phyloP scores from a whole-genome alignment of 2,797 vertebrate genomes.

The Anas bernieri region DNA sequence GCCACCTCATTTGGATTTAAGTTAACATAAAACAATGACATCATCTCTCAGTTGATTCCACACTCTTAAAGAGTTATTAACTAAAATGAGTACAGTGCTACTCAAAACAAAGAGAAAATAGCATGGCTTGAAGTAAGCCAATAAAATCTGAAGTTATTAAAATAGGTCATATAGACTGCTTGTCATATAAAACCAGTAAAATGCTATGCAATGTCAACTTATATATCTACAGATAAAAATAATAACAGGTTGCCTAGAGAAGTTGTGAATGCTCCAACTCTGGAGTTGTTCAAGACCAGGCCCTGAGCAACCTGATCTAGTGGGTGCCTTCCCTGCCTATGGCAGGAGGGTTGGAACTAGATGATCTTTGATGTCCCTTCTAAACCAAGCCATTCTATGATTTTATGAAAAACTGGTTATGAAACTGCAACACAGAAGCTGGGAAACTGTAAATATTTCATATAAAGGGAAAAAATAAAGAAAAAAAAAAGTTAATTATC shows the following conservation, averaged over 20 bases:
- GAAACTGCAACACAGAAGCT: not conserved
- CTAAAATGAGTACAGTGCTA: not conserved
- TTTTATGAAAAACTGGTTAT: too few relatives aligned
- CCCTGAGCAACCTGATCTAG: too few relatives aligned
- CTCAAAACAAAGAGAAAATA: not conserved
- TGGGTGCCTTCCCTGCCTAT: too few relatives aligned
- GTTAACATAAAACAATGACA: not conserved
- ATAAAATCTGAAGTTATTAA: not conserved
- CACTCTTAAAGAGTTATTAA: not conserved
- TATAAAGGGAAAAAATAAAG: not conserved
- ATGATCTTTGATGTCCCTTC: too few relatives aligned
- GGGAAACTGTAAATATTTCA: not conserved
- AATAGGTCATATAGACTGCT: fast-evolving
- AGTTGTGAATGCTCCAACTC: too few relatives aligned
- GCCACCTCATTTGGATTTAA: not conserved
- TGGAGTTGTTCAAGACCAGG: too few relatives aligned
- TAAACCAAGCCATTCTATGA: too few relatives aligned
- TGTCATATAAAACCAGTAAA: not conserved
- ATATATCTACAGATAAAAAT: not conserved
- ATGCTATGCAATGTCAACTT: not conserved
- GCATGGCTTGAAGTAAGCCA: not conserved
- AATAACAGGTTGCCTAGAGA: too few relatives aligned
- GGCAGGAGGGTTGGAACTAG: too few relatives aligned
- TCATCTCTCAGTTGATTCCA: not conserved
- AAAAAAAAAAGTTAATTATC: not conserved